These are phyloP conservation scores for Sabellastarte sp. DNA, from an alignment of 2,888 invertebrate species.

Conservation along the genomic window DNA sequence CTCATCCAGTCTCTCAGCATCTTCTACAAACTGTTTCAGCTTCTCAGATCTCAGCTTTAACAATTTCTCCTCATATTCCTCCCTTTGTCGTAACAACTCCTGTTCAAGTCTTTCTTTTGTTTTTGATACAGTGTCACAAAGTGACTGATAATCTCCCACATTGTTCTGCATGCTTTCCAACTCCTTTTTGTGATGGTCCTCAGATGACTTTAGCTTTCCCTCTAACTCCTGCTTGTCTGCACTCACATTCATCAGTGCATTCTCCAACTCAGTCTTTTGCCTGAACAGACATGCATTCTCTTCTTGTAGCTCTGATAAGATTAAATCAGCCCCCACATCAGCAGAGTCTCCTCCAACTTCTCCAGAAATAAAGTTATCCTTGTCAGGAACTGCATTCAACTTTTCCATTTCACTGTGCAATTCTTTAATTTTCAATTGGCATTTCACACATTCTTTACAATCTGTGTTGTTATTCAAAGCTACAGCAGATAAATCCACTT, in stretches of 20 bases:
- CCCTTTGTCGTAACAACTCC: constrained; percentile 13
- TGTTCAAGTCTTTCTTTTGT: constrained; percentile 16
- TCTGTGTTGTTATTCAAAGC: no score
- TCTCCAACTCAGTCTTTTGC: constrained; percentile 19
- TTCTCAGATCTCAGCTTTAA: constrained; percentile 9
- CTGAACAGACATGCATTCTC: constrained; percentile 20
- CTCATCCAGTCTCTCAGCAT: not conserved
- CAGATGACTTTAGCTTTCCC: not conserved
- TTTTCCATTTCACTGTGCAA: no score
- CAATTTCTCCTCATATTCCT: constrained; percentile 14
- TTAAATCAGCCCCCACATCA: not conserved
- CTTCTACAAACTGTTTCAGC: constrained; percentile 4
- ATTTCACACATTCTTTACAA: no score
- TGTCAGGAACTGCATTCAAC: no score
- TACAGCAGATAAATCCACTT: no score
- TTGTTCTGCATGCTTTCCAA: constrained; percentile 1
- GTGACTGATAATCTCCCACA: constrained; percentile 11
- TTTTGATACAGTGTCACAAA: constrained; percentile 11
- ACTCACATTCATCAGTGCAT: constrained; percentile 13
- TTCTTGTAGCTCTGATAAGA: constrained; percentile 15
- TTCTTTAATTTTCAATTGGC: no score
- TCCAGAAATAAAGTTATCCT: no score
- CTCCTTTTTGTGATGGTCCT: constrained; percentile 2
- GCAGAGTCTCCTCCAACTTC: not conserved
- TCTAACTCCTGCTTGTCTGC: constrained; percentile 10